phyloP scores from a whole-genome alignment of 2,888 invertebrate genomes.

The Tinea pellionella region DNA sequence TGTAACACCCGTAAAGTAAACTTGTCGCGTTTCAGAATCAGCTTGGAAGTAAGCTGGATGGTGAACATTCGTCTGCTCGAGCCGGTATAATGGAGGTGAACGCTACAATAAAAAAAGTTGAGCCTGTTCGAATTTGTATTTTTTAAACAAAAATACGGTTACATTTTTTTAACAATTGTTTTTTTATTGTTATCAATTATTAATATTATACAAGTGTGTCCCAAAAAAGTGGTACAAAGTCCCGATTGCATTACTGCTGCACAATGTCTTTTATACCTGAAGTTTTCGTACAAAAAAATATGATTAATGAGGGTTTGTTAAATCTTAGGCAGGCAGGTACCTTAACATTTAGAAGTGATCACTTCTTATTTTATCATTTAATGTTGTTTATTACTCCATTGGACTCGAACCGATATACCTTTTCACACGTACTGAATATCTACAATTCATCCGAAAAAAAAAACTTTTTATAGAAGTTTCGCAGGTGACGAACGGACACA shows the following conservation, averaged over 20 bases:
- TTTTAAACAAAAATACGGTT: too few relatives aligned
- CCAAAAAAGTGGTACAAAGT: neutral
- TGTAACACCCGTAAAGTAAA: too few relatives aligned
- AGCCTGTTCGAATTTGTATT: too few relatives aligned
- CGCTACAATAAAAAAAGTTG: too few relatives aligned
- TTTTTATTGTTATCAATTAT: neutral
- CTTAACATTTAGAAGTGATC: neutral
- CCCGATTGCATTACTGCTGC: neutral
- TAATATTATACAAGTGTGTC: neutral
- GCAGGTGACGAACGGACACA: too few relatives aligned
- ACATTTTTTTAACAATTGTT: too few relatives aligned
- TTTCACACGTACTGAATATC: neutral
- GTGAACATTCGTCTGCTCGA: too few relatives aligned
- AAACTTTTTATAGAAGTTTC: too few relatives aligned
- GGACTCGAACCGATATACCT: neutral
- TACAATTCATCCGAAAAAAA: too few relatives aligned
- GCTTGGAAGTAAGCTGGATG: too few relatives aligned
- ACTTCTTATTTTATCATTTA: neutral
- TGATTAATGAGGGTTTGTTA: neutral
- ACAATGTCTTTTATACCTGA: neutral
- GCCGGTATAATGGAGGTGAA: too few relatives aligned
- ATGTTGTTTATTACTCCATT: neutral
- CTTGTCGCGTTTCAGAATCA: too few relatives aligned
- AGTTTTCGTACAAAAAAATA: neutral
- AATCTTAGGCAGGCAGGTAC: neutral